Conservation (phyloP, 1,140 invertebrate genomes). For the Cardiocondyla obscurior region DNA sequence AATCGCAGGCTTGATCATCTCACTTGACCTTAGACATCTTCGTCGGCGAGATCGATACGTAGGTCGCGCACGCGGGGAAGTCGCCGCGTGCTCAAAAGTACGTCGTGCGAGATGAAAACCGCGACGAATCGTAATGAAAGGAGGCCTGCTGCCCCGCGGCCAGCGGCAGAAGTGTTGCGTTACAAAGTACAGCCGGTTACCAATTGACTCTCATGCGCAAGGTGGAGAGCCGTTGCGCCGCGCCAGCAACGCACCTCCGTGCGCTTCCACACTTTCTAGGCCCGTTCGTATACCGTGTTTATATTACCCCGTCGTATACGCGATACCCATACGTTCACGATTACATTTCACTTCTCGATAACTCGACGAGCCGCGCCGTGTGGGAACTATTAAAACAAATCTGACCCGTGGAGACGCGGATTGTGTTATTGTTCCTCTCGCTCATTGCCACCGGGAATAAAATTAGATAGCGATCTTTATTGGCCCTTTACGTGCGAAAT, state of each 20-base stretch:
- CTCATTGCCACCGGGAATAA: neutral
- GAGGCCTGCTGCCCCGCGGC: slow-evolving; percentile 62
- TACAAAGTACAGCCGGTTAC: slow-evolving; percentile 66
- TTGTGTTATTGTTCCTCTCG: neutral
- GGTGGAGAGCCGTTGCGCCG: neutral
- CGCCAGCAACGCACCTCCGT: neutral
- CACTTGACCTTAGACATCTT: slow-evolving; percentile 20
- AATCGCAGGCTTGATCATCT: neutral
- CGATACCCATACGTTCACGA: slow-evolving; percentile 2
- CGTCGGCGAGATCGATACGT: slow-evolving; percentile 5
- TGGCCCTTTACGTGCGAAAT: neutral
- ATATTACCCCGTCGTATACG: slow-evolving; percentile 21
- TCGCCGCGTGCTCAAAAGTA: slow-evolving; percentile 63
- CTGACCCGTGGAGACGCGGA: neutral
- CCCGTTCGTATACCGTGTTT: slow-evolving; percentile 17
- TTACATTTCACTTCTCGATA: slow-evolving; percentile 48
- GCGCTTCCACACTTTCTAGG: neutral
- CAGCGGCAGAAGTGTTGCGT: slow-evolving; percentile 55
- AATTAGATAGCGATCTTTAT: neutral
- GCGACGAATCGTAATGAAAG: slow-evolving; percentile 75
- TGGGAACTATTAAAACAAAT: slow-evolving; percentile 26
- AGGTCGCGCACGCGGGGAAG: neutral
- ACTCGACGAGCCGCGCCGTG: neutral
- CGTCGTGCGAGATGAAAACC: slow-evolving; percentile 71
- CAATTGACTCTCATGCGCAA: slow-evolving; percentile 71